Evolutionary conservation across 2,888 invertebrate genomes (phyloP).

Genomic region (Galeruca laticollis): DNA sequence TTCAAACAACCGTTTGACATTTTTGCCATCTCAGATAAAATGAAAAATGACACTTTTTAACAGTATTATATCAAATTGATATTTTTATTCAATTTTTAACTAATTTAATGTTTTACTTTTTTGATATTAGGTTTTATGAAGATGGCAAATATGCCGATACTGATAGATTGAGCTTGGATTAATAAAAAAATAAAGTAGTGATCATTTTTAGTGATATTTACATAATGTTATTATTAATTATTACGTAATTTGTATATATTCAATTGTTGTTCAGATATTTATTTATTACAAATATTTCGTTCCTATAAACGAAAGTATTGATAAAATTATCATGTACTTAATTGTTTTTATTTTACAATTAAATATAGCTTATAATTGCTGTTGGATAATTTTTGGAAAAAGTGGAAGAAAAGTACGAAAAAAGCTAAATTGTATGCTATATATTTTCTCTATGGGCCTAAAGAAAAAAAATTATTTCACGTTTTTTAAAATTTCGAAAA

Average conservation of each 20-base stretch:
- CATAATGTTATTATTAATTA: slow-evolving; percentile 26
- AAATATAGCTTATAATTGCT: too few relatives aligned
- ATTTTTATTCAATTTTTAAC: too few relatives aligned
- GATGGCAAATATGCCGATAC: background rate
- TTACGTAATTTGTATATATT: slow-evolving; percentile 15
- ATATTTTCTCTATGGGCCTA: too few relatives aligned
- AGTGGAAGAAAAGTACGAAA: background rate
- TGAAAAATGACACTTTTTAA: too few relatives aligned
- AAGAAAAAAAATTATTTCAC: too few relatives aligned
- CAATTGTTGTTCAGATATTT: too few relatives aligned
- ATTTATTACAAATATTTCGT: too few relatives aligned
- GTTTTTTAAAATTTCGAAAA: too few relatives aligned
- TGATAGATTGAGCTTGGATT: slow-evolving; percentile 7
- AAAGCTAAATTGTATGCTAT: background rate
- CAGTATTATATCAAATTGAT: too few relatives aligned
- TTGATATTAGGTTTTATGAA: background rate
- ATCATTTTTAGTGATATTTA: slow-evolving; percentile 41
- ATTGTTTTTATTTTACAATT: background rate
- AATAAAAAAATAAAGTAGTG: slow-evolving; percentile 20
- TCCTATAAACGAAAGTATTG: too few relatives aligned
- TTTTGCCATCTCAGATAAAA: slow-evolving; percentile 14
- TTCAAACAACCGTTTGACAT: background rate
- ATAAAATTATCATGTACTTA: background rate
- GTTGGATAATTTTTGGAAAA: background rate
- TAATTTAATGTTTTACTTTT: background rate